phyloP scores from a whole-genome alignment of 2,888 invertebrate genomes.

The Meghimatium bilineatum region DNA sequence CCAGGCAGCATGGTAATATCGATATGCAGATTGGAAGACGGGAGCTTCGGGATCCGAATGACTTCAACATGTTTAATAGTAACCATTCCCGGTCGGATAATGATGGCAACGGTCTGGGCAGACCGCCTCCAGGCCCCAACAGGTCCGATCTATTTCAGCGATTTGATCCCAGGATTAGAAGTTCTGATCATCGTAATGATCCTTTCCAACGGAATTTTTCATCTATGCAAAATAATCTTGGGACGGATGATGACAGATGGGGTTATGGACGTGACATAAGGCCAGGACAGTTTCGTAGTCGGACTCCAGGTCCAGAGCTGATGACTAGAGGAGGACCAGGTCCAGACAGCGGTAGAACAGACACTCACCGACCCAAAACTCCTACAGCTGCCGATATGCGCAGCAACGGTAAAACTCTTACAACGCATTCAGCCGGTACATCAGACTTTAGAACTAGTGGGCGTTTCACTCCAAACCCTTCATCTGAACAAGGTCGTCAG shows the following conservation, averaged over 20 bases:
- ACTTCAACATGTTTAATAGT: slow-evolving; percentile 49
- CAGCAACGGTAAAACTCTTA: slow-evolving; percentile 66
- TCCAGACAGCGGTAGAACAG: slow-evolving; percentile 62
- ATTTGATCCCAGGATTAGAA: slow-evolving; percentile 27
- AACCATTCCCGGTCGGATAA: slow-evolving; percentile 60
- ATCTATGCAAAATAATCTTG: slow-evolving; percentile 57
- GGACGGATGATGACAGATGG: slow-evolving; percentile 43
- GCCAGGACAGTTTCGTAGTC: slow-evolving; percentile 72
- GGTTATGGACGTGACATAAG: slow-evolving; percentile 54
- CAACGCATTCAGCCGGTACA: slow-evolving; percentile 49
- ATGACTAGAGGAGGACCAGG: slow-evolving; percentile 66
- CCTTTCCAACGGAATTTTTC: slow-evolving; percentile 41
- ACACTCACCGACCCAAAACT: slow-evolving; percentile 72
- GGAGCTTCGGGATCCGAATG: slow-evolving; percentile 36
- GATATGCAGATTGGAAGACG: slow-evolving; percentile 52
- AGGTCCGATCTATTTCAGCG: slow-evolving; percentile 43
- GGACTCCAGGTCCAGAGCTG: slow-evolving; percentile 77
- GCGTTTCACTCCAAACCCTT: slow-evolving; percentile 55
- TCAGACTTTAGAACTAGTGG: slow-evolving; percentile 53
- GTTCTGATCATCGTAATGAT: slow-evolving; percentile 32
- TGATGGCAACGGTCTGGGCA: slow-evolving; percentile 51
- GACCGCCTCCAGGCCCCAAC: slow-evolving; percentile 66
- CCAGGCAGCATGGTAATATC: slow-evolving; percentile 51
- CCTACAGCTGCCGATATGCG: slow-evolving; percentile 68
- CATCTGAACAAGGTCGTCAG: slow-evolving; percentile 55